Base-by-base conservation (phyloP, 2,888 invertebrate species). In the Nemoura dubitans region DNA sequence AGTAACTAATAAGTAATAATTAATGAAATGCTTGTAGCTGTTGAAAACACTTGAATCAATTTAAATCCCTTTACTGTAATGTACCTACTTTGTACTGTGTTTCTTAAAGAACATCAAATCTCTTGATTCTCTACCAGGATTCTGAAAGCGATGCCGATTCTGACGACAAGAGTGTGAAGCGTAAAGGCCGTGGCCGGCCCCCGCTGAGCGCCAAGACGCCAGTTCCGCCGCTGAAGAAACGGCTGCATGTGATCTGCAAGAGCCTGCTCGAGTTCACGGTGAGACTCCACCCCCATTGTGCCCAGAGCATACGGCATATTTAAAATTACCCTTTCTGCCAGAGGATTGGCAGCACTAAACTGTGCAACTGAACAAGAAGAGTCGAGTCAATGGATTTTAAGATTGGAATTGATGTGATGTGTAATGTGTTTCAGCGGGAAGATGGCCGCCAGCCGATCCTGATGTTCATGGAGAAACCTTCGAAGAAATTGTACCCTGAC, bases 391-490 rank as follows among this genome's bases (percentile, higher is more conserved):
- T n/a, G n/a, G n/a, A n/a, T n/a, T n/a, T 36, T 36, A 10, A 36
- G 36, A 36, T 36, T 36, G 36, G 10, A 36, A 10, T 36, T 36
- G 36, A 36, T 6, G 36, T 36, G 36, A 36, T 36, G 10, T 36
- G 3, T 27, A 26, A 27, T 76, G 5, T 25, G 3, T 81, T 88
- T 91, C 89, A 94, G 95, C 94, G 94, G 89, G 94, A 94, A 78
- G 96, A 96, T 89, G 97, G 97, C 0, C 93, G 99, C 21, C 95
- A 96, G 89, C 96, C 98, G 0, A 97, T 98, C 93, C 92, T 97
- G 87, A 94, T 97, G 89, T 99, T 99, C 91, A 97, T 99, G 97
- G 98, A 98, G 91, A 97, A 98, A 90, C 99, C 99, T 0, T 98
- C 98, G 36, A 96, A 97, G 91, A 98, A 98, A 90, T 92, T 97